Base-by-base conservation (phyloP, 2,888 invertebrate genomes). In the Acrocyrtus sp. region DNA sequence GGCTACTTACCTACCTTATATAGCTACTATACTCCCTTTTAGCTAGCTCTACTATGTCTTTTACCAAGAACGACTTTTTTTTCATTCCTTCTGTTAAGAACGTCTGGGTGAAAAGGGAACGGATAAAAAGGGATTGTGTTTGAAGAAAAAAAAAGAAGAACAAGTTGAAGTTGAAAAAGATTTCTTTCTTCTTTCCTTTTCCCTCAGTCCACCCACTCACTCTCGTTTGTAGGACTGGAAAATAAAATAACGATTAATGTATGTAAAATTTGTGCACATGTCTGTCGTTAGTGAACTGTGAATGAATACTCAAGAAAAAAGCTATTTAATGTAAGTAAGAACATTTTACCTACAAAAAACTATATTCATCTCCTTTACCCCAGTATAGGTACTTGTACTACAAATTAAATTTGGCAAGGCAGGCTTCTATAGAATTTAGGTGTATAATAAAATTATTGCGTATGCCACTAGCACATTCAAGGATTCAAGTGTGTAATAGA, bases 281-380 rank as follows among this genome's bases (percentile, higher is more conserved):
- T 54, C 47, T 65, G 65, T 67, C 51, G 51, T 51, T 26, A 10
- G 50, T 62, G 34, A 69, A 69, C 69, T 62, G 56, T 69, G 69
- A 69, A n/a, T n/a, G n/a, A n/a, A 69, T 69, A 69, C 69, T 69
- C 69, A 69, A 56, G 21, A 17, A 27, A 29, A 4, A 53, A 17
- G 39, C 34, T 34, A 34, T 34, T 34, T 34, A 34, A 34, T 12
- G 6, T 34, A 34, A 34, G n/a, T n/a, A n/a, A n/a, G n/a, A n/a
- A n/a, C n/a, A n/a, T n/a, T n/a, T n/a, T n/a, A n/a, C n/a, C n/a
- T n/a, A n/a, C n/a, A n/a, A n/a, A n/a, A n/a, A n/a, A n/a, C n/a
- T n/a, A n/a, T n/a, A n/a, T n/a, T n/a, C n/a, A n/a, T n/a, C n/a
- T n/a, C n/a, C n/a, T n/a, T n/a, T n/a, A n/a, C n/a, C n/a, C n/a